Conservation (phyloP, 2,888 invertebrate genomes). For the Schizotus pectinicornis region DNA sequence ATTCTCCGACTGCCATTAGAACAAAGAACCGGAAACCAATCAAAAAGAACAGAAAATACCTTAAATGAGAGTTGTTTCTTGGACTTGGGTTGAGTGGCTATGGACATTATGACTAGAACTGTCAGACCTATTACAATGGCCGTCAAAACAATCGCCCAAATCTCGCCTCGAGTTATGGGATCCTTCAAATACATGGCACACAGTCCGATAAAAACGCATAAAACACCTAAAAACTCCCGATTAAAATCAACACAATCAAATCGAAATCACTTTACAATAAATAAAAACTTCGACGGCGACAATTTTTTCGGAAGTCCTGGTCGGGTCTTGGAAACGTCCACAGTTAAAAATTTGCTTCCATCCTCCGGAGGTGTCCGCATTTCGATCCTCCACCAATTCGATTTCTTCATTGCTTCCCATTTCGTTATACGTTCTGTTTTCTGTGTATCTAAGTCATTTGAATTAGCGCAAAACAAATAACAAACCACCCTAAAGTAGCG, state of each 20-base stretch:
- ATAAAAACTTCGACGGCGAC: slow-evolving; percentile 60
- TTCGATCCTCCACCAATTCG: slow-evolving; percentile 29
- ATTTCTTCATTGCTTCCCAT: slow-evolving; percentile 32
- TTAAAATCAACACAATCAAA: background rate
- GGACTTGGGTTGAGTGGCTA: slow-evolving; percentile 69
- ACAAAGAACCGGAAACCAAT: background rate
- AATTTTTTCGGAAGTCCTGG: slow-evolving; percentile 58
- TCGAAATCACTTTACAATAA: slow-evolving; percentile 58
- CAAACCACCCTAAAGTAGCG: slow-evolving; percentile 1
- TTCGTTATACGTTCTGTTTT: slow-evolving; percentile 25
- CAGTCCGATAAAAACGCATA: slow-evolving; percentile 50
- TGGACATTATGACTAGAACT: slow-evolving; percentile 59
- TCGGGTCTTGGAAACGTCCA: slow-evolving; percentile 55
- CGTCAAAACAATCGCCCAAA: slow-evolving; percentile 46
- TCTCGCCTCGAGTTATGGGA: slow-evolving; percentile 53
- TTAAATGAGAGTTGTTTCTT: slow-evolving; percentile 68
- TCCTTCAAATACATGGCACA: slow-evolving; percentile 48
- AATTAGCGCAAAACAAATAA: background rate
- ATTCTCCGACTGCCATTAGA: background rate
- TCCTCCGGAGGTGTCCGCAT: slow-evolving; percentile 28
- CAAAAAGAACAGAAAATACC: slow-evolving; percentile 49
- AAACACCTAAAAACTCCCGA: slow-evolving; percentile 44
- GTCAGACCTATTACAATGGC: slow-evolving; percentile 44
- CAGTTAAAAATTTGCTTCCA: slow-evolving; percentile 59
- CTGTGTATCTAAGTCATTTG: slow-evolving; percentile 36